Percentiles rank a stretch among this genome's conserved stretches.
Evolutionary conservation across 2,113 vertebrate species (phyloP).

Genomic region (Oncorhynchus tshawytscha): DNA sequence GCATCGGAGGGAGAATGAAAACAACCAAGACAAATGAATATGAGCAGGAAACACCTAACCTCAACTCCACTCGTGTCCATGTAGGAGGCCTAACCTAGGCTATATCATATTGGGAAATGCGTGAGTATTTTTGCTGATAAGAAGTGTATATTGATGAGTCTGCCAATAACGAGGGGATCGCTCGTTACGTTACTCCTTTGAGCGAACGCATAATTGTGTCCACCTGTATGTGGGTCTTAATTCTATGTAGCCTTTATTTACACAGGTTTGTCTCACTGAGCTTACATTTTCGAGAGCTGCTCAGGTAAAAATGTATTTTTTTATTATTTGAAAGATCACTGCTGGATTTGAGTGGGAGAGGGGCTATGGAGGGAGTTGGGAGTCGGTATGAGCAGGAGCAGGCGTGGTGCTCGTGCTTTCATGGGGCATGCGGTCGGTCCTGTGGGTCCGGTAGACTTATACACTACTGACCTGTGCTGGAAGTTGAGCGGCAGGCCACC

Average conservation of each 20-base stretch:
- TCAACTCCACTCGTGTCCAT: constrained; percentile 60
- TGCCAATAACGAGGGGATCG: constrained; percentile 19
- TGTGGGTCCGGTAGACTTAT: constrained; percentile 49
- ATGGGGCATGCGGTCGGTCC: no score
- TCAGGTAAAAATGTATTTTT: no score
- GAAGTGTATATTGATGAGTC: not conserved
- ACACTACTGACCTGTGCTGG: constrained; percentile 81
- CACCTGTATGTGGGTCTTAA: constrained; percentile 26
- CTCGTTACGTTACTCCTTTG: constrained; percentile 10
- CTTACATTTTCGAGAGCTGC: no score
- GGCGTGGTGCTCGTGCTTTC: constrained; percentile 62
- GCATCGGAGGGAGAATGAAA: not conserved
- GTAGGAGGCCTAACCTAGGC: not conserved
- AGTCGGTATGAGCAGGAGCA: constrained; percentile 54
- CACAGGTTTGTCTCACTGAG: no score
- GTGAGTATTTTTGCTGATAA: not conserved
- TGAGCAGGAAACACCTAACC: constrained; percentile 51
- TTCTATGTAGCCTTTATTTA: not conserved
- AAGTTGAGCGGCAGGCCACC: constrained; percentile 81
- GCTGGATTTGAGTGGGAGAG: constrained; percentile 65
- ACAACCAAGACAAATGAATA: constrained; percentile 35
- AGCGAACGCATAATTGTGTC: constrained; percentile 40
- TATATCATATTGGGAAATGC: no score
- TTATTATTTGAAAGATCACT: constrained; percentile 35
- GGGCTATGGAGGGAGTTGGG: not conserved